Evolutionary conservation across 2,888 invertebrate genomes (phyloP), one percentile per base, ranked within the genome.

Genomic region (Dioctria linearis): DNA sequence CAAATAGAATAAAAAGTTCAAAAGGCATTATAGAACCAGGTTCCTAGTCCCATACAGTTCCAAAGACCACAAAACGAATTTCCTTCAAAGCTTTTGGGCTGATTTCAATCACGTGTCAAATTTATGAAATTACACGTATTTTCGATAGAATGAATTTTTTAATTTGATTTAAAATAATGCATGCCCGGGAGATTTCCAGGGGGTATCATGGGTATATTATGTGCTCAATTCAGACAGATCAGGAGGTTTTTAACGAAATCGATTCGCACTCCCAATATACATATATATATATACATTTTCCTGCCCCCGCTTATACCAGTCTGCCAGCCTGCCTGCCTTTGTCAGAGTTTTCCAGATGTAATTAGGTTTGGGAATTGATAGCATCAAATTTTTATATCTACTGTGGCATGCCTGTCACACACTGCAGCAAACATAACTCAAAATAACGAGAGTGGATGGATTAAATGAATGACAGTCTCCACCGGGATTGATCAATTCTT

Each of bases 351-450:
- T 69, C n/a, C 69, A 8, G 69, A 40, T 80, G 80, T 80, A 80
- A 80, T 80, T 80, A 80, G 80, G 75, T 76, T 75, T 75, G 67
- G 80, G 66, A 76, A 76, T 75, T 75, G 80, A 80, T 80, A 76
- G 65, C 66, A 66, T 80, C 76, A 42, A 42, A 8, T 80, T 80
- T 80, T 80, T 69, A 40, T 80, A 40, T 80, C 49, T 42, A 69
- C 46, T 69, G 5, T 69, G 46, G 49, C 51, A 5, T 43, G 46
- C 46, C 69, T 69, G 69, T 69, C 69, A 25, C 25, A 25, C 69
- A 49, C 49, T 49, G 69, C 9, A 69, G 46, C 57, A 69, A 69
- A 69, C 49, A 69, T 51, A 69, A 49, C 69, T 51, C 43, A 49
- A 13, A 51, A 69, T 69, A 69, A 69, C 69, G 69, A 69, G 69